phyloP scores from a whole-genome alignment of 2,113 vertebrate species.

The Oplegnathus fasciatus region DNA sequence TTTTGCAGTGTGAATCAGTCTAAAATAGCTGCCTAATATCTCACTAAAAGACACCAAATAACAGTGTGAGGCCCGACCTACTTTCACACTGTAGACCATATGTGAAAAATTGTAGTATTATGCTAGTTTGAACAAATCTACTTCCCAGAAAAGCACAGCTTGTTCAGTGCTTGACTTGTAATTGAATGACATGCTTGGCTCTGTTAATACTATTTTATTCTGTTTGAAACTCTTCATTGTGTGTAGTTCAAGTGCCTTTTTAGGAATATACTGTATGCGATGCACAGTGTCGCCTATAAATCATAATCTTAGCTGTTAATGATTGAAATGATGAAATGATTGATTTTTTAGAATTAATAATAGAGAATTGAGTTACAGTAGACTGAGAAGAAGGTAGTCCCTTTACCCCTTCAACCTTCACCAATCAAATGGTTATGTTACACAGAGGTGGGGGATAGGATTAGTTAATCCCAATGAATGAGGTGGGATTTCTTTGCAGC shows the following conservation, averaged over 20 bases:
- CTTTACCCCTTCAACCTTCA: too few relatives aligned
- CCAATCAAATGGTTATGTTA: too few relatives aligned
- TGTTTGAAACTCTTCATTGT: background rate
- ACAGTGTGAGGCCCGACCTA: constrained; percentile 59
- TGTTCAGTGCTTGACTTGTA: background rate
- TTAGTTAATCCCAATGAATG: too few relatives aligned
- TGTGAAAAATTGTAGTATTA: background rate
- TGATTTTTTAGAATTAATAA: background rate
- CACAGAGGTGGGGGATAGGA: too few relatives aligned
- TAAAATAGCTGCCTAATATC: constrained; percentile 66
- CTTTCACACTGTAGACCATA: constrained; percentile 20
- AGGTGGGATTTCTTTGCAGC: too few relatives aligned
- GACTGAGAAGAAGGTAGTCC: too few relatives aligned
- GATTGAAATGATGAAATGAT: too few relatives aligned
- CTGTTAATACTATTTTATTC: background rate
- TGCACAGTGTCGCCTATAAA: background rate
- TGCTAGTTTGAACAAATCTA: constrained; percentile 8
- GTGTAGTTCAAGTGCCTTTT: background rate
- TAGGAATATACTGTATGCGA: background rate
- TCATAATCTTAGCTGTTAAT: background rate
- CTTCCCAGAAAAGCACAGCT: background rate
- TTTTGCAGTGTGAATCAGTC: constrained; percentile 45
- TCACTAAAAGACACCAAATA: constrained; percentile 33
- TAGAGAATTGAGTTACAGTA: background rate
- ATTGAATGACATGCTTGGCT: background rate